Conservation (phyloP, 92 coral and sea anemone species). For the Epizoanthus stellaris region DNA sequence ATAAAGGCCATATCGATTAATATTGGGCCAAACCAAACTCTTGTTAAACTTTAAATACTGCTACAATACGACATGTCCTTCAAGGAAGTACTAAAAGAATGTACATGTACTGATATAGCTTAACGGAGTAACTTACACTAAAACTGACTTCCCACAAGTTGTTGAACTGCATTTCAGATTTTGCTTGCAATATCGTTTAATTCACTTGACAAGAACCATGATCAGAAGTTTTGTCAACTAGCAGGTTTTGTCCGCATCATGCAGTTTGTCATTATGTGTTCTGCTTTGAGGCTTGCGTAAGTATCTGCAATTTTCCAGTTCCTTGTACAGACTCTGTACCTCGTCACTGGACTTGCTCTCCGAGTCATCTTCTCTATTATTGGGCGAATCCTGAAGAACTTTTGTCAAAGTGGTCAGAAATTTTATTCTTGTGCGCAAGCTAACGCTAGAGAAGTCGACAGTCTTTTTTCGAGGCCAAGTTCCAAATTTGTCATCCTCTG, state of each 20-base stretch:
- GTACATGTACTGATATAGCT: no score
- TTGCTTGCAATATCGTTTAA: no score
- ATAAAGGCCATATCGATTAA: no score
- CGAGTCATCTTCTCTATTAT: not conserved
- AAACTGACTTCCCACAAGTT: no score
- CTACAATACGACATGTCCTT: no score
- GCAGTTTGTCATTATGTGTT: not conserved
- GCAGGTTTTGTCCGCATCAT: not conserved
- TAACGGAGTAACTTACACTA: no score
- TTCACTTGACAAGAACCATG: not conserved
- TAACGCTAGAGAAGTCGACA: slow-evolving; percentile 6
- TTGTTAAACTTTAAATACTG: no score
- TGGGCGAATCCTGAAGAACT: not conserved
- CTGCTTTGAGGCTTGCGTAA: not conserved
- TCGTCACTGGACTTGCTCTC: not conserved
- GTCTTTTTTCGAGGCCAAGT: slow-evolving; percentile 18
- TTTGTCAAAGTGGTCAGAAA: slow-evolving; percentile 21
- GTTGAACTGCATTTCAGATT: no score
- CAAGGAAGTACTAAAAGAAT: no score
- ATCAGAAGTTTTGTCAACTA: not conserved
- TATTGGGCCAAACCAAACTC: no score
- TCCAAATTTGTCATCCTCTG: slow-evolving; percentile 1
- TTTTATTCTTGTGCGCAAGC: slow-evolving; percentile 27
- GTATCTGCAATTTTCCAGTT: slow-evolving; percentile 21
- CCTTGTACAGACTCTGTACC: not conserved